Percentiles rank a stretch among this genome's conserved stretches.
These are phyloP conservation scores for Cassiopea andromeda DNA, from an alignment of 30 jellyfish, hydroid and myxozoan genomes.

Conservation along the genomic window DNA sequence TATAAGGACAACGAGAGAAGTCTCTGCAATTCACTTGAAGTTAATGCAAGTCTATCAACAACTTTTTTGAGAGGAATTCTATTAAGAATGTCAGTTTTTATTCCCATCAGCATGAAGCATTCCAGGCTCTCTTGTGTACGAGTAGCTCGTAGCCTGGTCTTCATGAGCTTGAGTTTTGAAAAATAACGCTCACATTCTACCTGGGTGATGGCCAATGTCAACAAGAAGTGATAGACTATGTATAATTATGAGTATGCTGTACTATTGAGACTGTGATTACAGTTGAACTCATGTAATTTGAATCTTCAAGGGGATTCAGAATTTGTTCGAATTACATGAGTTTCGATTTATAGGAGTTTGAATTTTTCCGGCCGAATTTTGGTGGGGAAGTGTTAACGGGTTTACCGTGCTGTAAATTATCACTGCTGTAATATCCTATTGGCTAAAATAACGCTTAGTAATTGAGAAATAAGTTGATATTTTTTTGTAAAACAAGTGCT, in stretches of 20 bases:
- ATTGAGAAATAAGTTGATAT: too few species aligned
- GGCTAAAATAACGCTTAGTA: too few species aligned
- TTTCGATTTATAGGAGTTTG: too few species aligned
- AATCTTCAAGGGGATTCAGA: too few species aligned
- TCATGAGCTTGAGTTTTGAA: constrained; percentile 27
- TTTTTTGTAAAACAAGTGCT: too few species aligned
- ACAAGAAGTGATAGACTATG: constrained; percentile 25
- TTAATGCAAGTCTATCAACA: neutral
- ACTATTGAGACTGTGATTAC: neutral
- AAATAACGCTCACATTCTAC: constrained; percentile 61
- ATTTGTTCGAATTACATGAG: too few species aligned
- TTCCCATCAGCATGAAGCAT: constrained; percentile 49
- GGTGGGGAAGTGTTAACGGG: too few species aligned
- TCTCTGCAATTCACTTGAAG: neutral
- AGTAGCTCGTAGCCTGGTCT: constrained; percentile 52
- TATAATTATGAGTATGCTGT: constrained; percentile 31
- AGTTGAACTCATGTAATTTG: too few species aligned
- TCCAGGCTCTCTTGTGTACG: constrained; percentile 40
- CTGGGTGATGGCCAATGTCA: constrained; percentile 61
- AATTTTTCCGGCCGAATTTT: too few species aligned
- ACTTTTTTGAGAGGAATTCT: neutral
- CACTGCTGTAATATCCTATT: too few species aligned
- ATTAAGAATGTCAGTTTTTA: neutral
- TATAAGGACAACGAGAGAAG: neutral
- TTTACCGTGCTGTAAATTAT: too few species aligned